phyloP scores from a whole-genome alignment of 1,140 invertebrate genomes.

The Dendroctonus ponderosae region DNA sequence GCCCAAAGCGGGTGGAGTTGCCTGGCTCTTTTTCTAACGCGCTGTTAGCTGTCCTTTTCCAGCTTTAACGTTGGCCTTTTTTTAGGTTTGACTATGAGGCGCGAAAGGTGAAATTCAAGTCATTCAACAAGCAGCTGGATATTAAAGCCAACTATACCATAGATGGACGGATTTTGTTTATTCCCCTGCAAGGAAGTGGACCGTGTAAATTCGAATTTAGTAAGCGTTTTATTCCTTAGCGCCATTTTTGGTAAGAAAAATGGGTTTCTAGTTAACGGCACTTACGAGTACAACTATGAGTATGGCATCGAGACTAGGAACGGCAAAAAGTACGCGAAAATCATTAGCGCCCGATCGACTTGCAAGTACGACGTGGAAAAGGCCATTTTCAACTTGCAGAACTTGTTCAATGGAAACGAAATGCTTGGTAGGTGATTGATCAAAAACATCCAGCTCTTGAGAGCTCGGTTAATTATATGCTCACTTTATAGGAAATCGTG shows the following conservation, averaged over 20 bases:
- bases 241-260: neutral
- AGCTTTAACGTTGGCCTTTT: neutral
- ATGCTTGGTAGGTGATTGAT: neutral
- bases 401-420: constrained; percentile 6
- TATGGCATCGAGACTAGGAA: constrained; percentile 10
- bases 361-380: constrained; percentile 7
- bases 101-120: neutral
- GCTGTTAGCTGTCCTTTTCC: neutral
- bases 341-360: neutral
- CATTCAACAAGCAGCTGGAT: constrained; percentile 8
- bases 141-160: constrained; percentile 1
- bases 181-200: neutral
- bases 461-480: too few species aligned
- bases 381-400: constrained; percentile 5
- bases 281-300: constrained; percentile 13
- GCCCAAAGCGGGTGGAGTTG: neutral
- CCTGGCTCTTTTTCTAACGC: neutral
- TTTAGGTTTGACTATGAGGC: neutral
- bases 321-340: constrained; percentile 14
- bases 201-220: neutral
- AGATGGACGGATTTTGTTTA: constrained; percentile 5
- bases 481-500: too few species aligned
- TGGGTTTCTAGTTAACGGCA: constrained; percentile 8
- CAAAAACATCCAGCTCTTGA: too few species aligned
- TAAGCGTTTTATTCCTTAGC: neutral